A percentile compares a stretch with the other conserved stretches of the same genome.
These are phyloP conservation scores for Coracopsis vasa DNA, from an alignment of 2,113 vertebrate species.

Conservation along the genomic window DNA sequence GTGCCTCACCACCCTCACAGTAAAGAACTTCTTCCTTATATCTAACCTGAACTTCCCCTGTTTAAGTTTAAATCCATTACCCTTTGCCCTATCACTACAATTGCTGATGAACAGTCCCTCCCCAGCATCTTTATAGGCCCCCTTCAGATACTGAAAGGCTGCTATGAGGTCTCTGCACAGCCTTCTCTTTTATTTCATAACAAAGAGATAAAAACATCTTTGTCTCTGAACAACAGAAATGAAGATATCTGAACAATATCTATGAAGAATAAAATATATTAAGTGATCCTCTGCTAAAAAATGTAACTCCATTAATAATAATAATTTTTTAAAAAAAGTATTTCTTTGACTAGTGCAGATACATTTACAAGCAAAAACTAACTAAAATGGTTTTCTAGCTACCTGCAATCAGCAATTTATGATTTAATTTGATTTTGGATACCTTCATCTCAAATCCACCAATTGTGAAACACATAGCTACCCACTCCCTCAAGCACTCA, in stretches of 20 bases:
- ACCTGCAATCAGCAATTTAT: neutral
- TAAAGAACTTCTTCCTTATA: neutral
- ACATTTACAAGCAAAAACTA: neutral
- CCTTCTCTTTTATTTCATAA: neutral
- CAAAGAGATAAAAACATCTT: neutral
- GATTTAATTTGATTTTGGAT: neutral
- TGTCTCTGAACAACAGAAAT: neutral
- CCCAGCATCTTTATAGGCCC: neutral
- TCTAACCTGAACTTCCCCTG: neutral
- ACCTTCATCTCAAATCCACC: neutral
- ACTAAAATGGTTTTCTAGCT: neutral
- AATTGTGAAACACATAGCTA: neutral
- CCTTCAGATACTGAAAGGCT: neutral
- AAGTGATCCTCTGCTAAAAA: neutral
- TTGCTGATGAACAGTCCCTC: neutral
- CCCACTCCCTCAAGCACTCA: fast-evolving
- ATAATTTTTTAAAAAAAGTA: neutral
- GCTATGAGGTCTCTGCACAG: neutral
- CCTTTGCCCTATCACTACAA: neutral
- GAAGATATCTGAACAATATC: neutral
- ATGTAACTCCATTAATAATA: neutral
- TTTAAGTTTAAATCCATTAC: neutral
- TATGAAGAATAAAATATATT: neutral
- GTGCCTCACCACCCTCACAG: neutral
- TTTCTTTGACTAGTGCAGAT: neutral